Base-by-base conservation (phyloP, 2,113 vertebrate genomes). In the Perca flavescens region DNA sequence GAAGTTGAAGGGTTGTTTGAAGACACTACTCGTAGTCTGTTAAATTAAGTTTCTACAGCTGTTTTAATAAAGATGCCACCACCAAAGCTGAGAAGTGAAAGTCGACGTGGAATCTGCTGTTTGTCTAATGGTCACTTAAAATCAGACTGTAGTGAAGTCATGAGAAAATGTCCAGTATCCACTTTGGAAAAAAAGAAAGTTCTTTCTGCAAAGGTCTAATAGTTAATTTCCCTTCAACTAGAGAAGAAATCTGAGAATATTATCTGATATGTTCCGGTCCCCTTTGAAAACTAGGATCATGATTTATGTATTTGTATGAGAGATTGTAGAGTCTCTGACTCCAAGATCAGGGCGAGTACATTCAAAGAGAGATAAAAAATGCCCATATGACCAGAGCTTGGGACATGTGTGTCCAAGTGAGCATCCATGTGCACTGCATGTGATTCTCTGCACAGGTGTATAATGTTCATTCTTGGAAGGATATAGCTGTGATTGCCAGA, bases 401-500 rank as follows among this genome's bases (percentile, higher is more conserved):
- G 52, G 56, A 68, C 71, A n/a, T n/a, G 36, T 64, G 57, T 28
- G 5, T 63, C 47, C 63, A 15, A 25, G n/a, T 73, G 75, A 46
- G 25, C 62, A 62, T 64, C n/a, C 77, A 56, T 68, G 58, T 79
- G 62, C 63, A n/a, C 56, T 43, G 12, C 57, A 57, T 80, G 64
- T 79, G 73, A 64, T 61, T 31, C 47, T 46, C 49, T 25, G 22
- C 16, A 31, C 71, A 83, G 85, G 85, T 86, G 78, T 50, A 75
- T 85, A 52, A 73, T 49, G 28, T 74, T 88, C 66, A 56, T 58
- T 84, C 58, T 62, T 57, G n/a, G 49, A 61, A 53, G 68, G 57
- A 69, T 60, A 13, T 12, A n/a, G 43, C n/a, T 47, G 25, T 56
- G 50, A 64, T 75, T 64, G 50, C 61, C 72, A 57, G 80, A 71